Conservation (phyloP, 2,113 vertebrate genomes). For the Leptobrachium leishanense region DNA sequence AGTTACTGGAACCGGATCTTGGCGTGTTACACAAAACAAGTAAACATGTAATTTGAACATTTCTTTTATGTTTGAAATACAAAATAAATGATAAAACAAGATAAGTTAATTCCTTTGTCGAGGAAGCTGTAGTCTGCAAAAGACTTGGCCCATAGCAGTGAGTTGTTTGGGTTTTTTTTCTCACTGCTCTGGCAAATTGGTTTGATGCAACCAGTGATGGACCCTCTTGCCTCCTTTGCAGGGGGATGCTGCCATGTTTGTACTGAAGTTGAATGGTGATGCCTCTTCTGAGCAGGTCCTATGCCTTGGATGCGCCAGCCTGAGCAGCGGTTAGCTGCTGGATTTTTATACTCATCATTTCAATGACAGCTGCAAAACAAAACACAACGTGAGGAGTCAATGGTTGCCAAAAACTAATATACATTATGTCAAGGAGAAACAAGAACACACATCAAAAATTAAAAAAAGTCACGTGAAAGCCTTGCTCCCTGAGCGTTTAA, state of each 20-base stretch:
- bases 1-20: too few species aligned
- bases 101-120: conserved; percentile 44
- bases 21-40: too few species aligned
- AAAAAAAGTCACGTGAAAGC: too few species aligned
- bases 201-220: neutral
- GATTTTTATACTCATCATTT: conserved; percentile 91
- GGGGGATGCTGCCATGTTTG: neutral
- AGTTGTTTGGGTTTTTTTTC: neutral
- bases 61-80: conserved; percentile 31
- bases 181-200: conserved; percentile 27
- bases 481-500: too few species aligned
- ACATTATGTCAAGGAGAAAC: too few species aligned
- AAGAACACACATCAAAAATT: too few species aligned
- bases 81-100: conserved; percentile 23
- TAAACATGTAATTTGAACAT: neutral
- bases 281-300: neutral
- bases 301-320: conserved; percentile 75
- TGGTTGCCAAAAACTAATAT: too few species aligned
- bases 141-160: conserved; percentile 4
- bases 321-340: conserved; percentile 83
- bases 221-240: conserved; percentile 13
- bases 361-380: conserved; percentile 76
- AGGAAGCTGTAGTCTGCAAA: conserved; percentile 26
- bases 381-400: neutral
- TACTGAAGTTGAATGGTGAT: neutral